Evolutionary conservation across 2,888 invertebrate species (phyloP).

Genomic region (Macrophya alboannulata): DNA sequence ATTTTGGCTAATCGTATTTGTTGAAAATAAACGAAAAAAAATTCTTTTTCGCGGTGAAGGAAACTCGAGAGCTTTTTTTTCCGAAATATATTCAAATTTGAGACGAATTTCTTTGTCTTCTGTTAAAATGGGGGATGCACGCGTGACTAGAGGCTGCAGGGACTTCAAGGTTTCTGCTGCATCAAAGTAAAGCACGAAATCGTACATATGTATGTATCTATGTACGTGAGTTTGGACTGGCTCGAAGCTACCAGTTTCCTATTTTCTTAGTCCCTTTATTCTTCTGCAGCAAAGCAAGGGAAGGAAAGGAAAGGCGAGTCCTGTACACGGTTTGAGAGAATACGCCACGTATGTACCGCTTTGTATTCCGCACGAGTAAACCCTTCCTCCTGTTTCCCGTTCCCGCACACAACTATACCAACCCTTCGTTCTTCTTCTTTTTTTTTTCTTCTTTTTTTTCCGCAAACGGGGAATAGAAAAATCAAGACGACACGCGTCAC

Average conservation of each 20-base stretch:
- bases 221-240: neutral
- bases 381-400: neutral
- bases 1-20: neutral
- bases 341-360: conserved; percentile 25
- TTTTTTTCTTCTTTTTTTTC: neutral
- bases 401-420: neutral
- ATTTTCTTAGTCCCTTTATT: conserved; percentile 14
- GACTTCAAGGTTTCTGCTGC: neutral
- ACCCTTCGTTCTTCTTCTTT: neutral
- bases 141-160: conserved; percentile 32
- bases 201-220: neutral
- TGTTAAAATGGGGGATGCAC: neutral
- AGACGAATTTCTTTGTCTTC: neutral
- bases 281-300: too few relatives aligned
- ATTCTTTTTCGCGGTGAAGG: too few relatives aligned
- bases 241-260: neutral
- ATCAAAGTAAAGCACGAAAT: conserved; percentile 35
- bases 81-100: neutral
- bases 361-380: conserved; percentile 50
- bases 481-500: conserved; percentile 50
- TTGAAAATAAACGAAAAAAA: too few relatives aligned
- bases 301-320: neutral
- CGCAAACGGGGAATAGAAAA: conserved; percentile 40
- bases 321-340: neutral
- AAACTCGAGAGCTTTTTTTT: too few relatives aligned